phyloP scores from a whole-genome alignment of 2,797 vertebrate genomes.

The Centropyge bicolor region DNA sequence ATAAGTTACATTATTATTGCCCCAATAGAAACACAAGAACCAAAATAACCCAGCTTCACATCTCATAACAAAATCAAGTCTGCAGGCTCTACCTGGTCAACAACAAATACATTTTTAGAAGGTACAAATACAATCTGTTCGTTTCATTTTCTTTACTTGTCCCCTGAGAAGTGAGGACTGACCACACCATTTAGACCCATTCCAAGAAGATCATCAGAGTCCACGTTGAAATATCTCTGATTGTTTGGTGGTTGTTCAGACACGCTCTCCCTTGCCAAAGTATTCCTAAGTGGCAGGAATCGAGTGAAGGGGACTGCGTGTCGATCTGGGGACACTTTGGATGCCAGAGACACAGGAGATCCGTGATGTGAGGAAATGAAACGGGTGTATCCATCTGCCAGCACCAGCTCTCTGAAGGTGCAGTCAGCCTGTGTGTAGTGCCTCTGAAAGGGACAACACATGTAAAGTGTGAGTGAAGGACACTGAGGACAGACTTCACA shows the following conservation, averaged over 20 bases:
- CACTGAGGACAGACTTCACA: background rate
- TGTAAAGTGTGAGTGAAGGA: background rate
- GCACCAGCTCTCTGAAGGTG: constrained; percentile 82
- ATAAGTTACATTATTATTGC: constrained; percentile 51
- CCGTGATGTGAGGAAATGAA: constrained; percentile 78
- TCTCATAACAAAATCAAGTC: constrained; percentile 34
- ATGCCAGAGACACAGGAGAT: constrained; percentile 77
- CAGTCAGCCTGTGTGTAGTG: constrained; percentile 78
- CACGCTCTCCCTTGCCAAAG: constrained; percentile 17
- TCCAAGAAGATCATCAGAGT: constrained; percentile 81
- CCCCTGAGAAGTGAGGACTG: constrained; percentile 80
- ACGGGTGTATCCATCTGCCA: constrained; percentile 82
- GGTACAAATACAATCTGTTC: background rate
- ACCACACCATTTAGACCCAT: constrained; percentile 63
- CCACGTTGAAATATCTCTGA: constrained; percentile 63
- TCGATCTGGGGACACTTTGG: constrained; percentile 62
- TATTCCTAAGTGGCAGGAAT: constrained; percentile 79
- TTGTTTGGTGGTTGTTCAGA: constrained; percentile 36
- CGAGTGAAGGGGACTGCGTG: constrained; percentile 71
- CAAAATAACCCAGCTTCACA: background rate
- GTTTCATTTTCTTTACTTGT: constrained; percentile 45
- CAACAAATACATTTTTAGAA: background rate
- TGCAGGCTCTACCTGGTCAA: constrained; percentile 5
- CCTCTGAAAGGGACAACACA: constrained; percentile 50
- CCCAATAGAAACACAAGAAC: constrained; percentile 9